phyloP scores from a whole-genome alignment of 2,888 invertebrate genomes.

The Hoplodrina ambigua region DNA sequence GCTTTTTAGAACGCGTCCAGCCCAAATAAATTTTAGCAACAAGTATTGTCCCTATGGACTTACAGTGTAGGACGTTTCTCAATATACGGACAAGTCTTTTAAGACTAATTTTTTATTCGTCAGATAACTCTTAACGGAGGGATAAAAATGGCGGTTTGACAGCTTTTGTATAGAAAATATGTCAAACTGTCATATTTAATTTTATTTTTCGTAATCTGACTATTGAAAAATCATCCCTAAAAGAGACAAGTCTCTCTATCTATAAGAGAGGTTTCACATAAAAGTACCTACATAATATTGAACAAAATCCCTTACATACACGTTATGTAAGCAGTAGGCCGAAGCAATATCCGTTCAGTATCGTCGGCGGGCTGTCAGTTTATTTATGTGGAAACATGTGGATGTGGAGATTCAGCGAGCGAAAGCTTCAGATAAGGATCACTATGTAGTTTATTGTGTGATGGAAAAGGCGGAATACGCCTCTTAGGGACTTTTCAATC shows the following conservation, averaged over 20 bases:
- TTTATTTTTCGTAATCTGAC: too few species aligned
- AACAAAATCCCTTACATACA: slow-evolving; percentile 42
- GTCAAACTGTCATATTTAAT: too few species aligned
- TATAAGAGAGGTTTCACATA: slow-evolving; percentile 9
- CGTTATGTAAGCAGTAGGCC: slow-evolving; percentile 64
- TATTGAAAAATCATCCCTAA: too few species aligned
- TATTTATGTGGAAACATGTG: slow-evolving; percentile 76
- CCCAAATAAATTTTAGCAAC: too few species aligned
- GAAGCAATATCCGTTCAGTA: slow-evolving; percentile 79
- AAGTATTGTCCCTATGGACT: too few species aligned
- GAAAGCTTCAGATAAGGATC: slow-evolving; percentile 43
- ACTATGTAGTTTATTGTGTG: slow-evolving; percentile 14
- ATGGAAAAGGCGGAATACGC: slow-evolving; percentile 2
- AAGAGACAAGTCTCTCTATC: too few species aligned
- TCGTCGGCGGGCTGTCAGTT: slow-evolving; percentile 73
- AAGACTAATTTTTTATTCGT: too few species aligned
- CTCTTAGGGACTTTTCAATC: neutral
- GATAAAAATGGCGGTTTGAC: too few species aligned
- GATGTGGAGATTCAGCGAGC: slow-evolving; percentile 70
- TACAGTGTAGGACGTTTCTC: neutral
- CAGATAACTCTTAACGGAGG: too few species aligned
- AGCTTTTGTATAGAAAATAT: too few species aligned
- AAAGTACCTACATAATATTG: slow-evolving; percentile 35
- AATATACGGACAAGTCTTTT: neutral
- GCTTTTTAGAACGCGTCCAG: too few species aligned